A percentile compares a stretch with the other conserved stretches of the same genome.
Evolutionary conservation across 2,888 invertebrate species (phyloP).

Genomic region (Oeneis ivallda): DNA sequence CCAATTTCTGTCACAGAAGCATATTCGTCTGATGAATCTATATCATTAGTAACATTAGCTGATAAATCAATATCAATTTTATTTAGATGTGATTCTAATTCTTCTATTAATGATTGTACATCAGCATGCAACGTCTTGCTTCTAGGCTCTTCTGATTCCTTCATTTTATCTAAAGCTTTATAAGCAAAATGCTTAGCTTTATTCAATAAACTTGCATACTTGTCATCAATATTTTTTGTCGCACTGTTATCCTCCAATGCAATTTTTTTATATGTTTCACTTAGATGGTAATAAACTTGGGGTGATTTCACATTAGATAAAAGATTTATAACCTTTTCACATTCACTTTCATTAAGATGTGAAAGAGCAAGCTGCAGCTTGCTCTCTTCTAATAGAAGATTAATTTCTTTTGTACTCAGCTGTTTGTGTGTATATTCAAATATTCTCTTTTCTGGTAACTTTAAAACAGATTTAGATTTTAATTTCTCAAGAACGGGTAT

Average conservation of each 20-base stretch:
- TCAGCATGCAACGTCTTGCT: conserved; percentile 86
- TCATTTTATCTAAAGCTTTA: conserved; percentile 87
- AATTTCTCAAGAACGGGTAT: conserved; percentile 87
- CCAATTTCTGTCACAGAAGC: conserved; percentile 77
- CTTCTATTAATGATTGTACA: conserved; percentile 76
- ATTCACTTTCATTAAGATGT: conserved; percentile 86
- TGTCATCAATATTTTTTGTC: conserved; percentile 79
- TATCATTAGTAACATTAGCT: conserved; percentile 73
- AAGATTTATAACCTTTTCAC: conserved; percentile 88
- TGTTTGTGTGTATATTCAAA: conserved; percentile 85
- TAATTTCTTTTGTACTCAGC: conserved; percentile 72
- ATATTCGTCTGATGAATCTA: conserved; percentile 83
- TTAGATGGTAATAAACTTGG: conserved; percentile 89
- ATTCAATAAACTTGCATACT: conserved; percentile 83
- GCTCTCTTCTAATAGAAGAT: conserved; percentile 86
- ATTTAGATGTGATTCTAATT: conserved; percentile 80
- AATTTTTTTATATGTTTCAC: conserved; percentile 88
- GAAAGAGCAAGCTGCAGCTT: conserved; percentile 86
- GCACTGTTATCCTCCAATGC: conserved; percentile 84
- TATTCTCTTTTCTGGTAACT: conserved; percentile 80
- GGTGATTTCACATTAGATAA: conserved; percentile 87
- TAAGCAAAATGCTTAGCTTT: conserved; percentile 88
- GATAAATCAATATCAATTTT: conserved; percentile 82
- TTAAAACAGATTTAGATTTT: conserved; percentile 82
- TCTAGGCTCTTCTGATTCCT: conserved; percentile 82